Conservation (phyloP, 2,113 vertebrate species). For the Festucalex cinctus region DNA sequence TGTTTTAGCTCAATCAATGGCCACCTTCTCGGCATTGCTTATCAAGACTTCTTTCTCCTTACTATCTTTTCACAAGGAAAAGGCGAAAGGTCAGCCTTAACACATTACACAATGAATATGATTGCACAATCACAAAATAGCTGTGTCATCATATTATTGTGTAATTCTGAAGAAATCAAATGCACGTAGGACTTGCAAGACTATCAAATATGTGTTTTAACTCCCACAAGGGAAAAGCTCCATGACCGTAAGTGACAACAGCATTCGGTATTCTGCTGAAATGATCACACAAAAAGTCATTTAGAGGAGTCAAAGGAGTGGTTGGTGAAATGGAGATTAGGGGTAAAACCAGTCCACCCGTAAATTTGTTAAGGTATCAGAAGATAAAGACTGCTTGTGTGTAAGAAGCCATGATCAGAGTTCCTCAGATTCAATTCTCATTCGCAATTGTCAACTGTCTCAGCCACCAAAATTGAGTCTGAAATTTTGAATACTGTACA, state of each 20-base stretch:
- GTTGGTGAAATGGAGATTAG: not conserved
- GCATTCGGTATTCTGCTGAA: not conserved
- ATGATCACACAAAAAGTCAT: not conserved
- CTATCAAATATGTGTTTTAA: not conserved
- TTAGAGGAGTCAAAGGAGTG: not conserved
- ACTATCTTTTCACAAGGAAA: conserved; percentile 7
- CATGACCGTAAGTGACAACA: not conserved
- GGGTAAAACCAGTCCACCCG: not conserved
- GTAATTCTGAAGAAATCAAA: not conserved
- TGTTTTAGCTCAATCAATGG: not conserved
- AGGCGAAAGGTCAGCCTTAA: conserved; percentile 1
- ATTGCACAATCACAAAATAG: not conserved
- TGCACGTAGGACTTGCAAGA: not conserved
- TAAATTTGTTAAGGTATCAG: not conserved
- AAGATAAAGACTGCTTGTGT: not conserved
- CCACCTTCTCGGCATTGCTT: not conserved
- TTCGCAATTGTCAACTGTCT: not conserved
- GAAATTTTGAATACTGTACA: too few relatives aligned
- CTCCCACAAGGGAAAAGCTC: not conserved
- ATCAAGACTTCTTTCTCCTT: conserved; percentile 13
- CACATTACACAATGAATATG: not conserved
- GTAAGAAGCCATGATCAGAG: not conserved
- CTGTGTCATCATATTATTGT: not conserved
- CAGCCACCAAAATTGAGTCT: not conserved
- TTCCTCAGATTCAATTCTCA: not conserved